These are phyloP conservation scores for Echiichthys vipera DNA, from an alignment of 2,797 vertebrate species.

Conservation along the genomic window DNA sequence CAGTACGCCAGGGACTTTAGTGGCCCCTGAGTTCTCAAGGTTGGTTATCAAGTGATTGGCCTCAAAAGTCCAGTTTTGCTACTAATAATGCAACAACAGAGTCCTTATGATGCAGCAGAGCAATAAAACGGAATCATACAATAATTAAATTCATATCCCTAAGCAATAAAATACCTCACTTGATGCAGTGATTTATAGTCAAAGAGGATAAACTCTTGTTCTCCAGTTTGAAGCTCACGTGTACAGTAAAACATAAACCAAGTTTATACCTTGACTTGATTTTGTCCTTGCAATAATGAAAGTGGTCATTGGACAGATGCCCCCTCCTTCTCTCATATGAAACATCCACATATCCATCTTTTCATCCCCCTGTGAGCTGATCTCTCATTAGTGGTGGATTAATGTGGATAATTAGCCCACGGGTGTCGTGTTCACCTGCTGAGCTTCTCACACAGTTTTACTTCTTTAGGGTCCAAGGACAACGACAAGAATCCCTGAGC, in stretches of 20 bases:
- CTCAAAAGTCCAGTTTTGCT: background rate
- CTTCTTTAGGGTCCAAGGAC: constrained; percentile 18
- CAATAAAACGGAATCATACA: background rate
- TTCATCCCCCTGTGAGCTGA: background rate
- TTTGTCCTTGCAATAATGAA: background rate
- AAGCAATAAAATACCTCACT: background rate
- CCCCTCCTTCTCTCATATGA: background rate
- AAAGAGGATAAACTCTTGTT: background rate
- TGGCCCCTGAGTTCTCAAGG: background rate
- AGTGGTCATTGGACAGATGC: background rate
- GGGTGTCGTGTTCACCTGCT: constrained; percentile 5
- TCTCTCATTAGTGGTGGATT: background rate
- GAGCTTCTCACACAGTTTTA: constrained; percentile 3
- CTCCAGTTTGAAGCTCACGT: background rate
- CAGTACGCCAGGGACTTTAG: background rate
- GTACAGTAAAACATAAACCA: background rate
- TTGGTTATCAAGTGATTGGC: background rate
- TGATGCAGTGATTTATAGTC: background rate
- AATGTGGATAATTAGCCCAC: constrained; percentile 31
- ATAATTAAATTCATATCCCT: background rate
- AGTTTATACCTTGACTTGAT: background rate
- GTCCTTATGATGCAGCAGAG: background rate
- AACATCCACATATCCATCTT: constrained; percentile 13
- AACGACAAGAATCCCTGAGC: background rate
- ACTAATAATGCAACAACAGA: background rate